phyloP scores from a whole-genome alignment of 2,113 vertebrate species.

The Genyomyrus donnyi region DNA sequence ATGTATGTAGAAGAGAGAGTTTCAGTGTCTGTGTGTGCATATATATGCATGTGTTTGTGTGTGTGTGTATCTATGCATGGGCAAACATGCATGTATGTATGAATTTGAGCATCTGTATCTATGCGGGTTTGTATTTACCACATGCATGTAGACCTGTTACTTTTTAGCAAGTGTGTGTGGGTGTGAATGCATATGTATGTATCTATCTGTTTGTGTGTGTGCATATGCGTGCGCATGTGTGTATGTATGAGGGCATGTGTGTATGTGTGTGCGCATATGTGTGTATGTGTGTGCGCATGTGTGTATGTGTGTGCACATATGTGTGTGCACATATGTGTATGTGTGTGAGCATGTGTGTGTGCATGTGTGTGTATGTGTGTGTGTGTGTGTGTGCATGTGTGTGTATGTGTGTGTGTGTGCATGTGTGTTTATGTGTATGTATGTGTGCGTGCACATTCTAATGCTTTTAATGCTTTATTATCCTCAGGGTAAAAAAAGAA shows the following conservation, averaged over 20 bases:
- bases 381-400: background rate
- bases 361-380: rapidly evolving
- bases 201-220: background rate
- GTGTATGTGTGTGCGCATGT: background rate
- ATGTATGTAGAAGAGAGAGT: background rate
- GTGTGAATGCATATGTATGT: no score
- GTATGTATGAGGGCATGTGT: conserved; percentile 11
- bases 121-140: background rate
- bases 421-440: background rate
- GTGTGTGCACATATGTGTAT: background rate
- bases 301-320: background rate
- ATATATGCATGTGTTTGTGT: background rate
- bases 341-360: conserved; percentile 6
- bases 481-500: conserved; percentile 51
- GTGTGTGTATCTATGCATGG: background rate
- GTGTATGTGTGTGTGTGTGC: background rate
- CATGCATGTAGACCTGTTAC: background rate
- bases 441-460: conserved; percentile 27
- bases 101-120: background rate
- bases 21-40: background rate
- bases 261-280: background rate
- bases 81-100: background rate
- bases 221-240: background rate
- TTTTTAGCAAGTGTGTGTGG: background rate
- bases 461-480: conserved; percentile 55